Base-by-base conservation (phyloP, 2,797 vertebrate genomes). In the Chaunax sp. region DNA sequence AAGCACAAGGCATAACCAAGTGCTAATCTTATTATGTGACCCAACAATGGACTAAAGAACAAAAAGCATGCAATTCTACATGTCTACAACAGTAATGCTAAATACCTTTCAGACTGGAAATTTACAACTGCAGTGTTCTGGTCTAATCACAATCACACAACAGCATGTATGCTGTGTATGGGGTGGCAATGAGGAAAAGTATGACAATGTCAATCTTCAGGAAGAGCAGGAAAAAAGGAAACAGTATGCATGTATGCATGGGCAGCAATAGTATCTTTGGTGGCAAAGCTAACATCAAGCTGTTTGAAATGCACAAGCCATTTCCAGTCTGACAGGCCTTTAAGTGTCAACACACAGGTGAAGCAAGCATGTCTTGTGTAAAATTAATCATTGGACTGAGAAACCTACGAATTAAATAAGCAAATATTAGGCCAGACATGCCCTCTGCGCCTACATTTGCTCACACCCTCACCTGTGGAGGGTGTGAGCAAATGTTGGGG, bases 251-350 rank as follows among this genome's bases (percentile, higher is more conserved):
- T 43, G 49, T n/a, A 10, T 6, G 5, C 9, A 26, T 41, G 8
- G 15, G 20, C 51, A 45, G 25, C 26, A 60, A 57, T n/a, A n/a
- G n/a, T n/a, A 53, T 37, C 2, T 37, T 12, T 37, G n/a, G 20
- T 47, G 43, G 26, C 25, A 59, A 51, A 54, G 20, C 38, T 20
- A 57, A 20, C 26, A 4, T 18, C 26, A 56, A 44, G 47, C 64
- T 70, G 57, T 47, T 1, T 33, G 44, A 30, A 43, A 57, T 12
- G 18, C 57, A 65, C 46, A 12, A 56, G 43, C 26, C 59, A 63
- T 64, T 82, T 10, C 59, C 60, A 69, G 66, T 77, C 73, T 81
- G 57, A 72, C 59, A 14, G 44, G 69, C 47, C 55, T 40, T 50
- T 5, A 61, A 41, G 54, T 63, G 69, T 74, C 61, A 64, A 38